Conservation (phyloP, 2,888 invertebrate genomes). For the Netelia virgata region DNA sequence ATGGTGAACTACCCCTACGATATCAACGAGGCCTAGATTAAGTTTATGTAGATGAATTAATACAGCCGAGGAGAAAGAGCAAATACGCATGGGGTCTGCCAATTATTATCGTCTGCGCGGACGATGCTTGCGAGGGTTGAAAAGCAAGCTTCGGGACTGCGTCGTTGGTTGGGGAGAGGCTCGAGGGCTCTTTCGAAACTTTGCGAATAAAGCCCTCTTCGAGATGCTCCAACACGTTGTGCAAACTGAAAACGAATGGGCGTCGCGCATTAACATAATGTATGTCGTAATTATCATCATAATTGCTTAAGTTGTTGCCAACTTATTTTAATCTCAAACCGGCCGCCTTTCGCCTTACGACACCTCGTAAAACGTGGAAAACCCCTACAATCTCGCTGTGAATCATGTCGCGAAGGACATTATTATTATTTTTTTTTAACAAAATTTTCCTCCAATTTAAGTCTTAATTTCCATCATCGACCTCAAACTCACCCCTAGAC, state of each 20-base stretch:
- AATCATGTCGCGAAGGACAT: neutral
- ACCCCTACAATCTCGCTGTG: neutral
- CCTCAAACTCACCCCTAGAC: no score
- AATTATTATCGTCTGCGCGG: constrained; percentile 56
- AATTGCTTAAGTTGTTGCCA: constrained; percentile 82
- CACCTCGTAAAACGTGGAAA: neutral
- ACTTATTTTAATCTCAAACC: constrained; percentile 78
- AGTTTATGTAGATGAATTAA: constrained; percentile 14
- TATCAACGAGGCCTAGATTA: no score
- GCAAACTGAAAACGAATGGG: constrained; percentile 77
- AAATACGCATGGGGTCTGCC: constrained; percentile 42
- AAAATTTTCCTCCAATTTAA: no score
- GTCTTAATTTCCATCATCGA: no score
- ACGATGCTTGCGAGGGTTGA: constrained; percentile 38
- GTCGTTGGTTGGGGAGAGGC: constrained; percentile 21
- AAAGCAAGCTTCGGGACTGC: constrained; percentile 32
- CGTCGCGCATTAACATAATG: constrained; percentile 81
- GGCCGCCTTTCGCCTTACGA: constrained; percentile 30
- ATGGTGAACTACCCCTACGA: no score
- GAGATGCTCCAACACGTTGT: constrained; percentile 54
- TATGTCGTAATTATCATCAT: constrained; percentile 82
- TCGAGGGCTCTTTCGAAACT: constrained; percentile 75
- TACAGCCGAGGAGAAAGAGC: constrained; percentile 44
- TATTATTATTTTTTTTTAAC: no score
- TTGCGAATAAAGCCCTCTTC: constrained; percentile 75